Base-by-base conservation (phyloP, 2,888 invertebrate genomes). In the Perizoma flavofasciatum region DNA sequence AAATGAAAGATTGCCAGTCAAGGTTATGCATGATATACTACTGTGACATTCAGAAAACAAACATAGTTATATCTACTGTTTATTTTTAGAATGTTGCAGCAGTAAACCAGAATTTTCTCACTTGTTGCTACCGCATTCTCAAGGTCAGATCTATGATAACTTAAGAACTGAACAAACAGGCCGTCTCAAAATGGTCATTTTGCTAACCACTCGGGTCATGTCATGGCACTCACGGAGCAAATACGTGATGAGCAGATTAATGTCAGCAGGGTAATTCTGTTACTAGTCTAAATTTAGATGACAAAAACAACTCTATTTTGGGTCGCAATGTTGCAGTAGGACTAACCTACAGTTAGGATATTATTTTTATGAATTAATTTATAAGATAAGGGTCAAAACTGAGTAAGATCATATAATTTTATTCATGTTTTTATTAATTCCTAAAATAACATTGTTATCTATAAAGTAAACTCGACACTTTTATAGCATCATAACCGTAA, bases 121-220 rank as follows among this genome's bases (percentile, higher is more conserved):
- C 82, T 86, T 88, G 69, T 70, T 51, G 78, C 79, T 82, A 78
- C 81, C 73, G 67, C 70, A 71, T 69, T 69, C 67, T 77, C 82
- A 87, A 88, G 88, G 87, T 83, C 79, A 86, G 87, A 88, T 87
- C 55, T 59, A 66, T 68, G 78, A 83, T 86, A 84, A 70, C 70
- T 62, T 67, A 61, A 72, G 73, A 75, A 77, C 75, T 72, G 73
- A 75, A 77, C 75, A 74, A 71, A 75, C 48, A 64, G 69, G 66
- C 72, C 66, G 74, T 71, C 75, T 77, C 75, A 72, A 75, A 76
- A 76, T 77, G 74, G 77, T 71, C 79, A 79, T 82, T 77, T 44
- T 50, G 44, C 50, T 32, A 87, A 80, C 86, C 86, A 79, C 70
- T 74, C 70, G 72, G 82, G 66, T 65, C 64, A 64, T 61, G 81